Percentiles rank a stretch among this genome's conserved stretches.
Evolutionary conservation across 2,797 vertebrate genomes (phyloP).

Genomic region (Synaphobranchus kaupii): DNA sequence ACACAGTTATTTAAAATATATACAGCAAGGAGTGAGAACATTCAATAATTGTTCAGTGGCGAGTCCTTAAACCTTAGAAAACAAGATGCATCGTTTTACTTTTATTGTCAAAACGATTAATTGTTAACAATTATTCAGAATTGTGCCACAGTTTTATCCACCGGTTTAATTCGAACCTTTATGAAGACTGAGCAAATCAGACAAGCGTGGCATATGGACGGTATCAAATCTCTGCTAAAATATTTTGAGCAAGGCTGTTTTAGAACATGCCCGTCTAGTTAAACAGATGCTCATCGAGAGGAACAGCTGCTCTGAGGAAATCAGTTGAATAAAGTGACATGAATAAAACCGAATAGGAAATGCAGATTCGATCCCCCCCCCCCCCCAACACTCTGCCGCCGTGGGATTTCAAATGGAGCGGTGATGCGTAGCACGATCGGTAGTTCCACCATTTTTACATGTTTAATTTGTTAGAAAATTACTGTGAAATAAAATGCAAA

Average conservation of each 20-base stretch:
- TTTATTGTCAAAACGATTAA: not conserved
- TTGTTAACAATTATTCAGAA: not conserved
- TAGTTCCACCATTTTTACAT: not conserved
- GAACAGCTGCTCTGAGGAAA: conserved; percentile 11
- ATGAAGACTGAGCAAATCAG: not conserved
- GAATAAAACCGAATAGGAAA: conserved; percentile 11
- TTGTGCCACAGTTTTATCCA: not conserved
- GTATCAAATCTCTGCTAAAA: not conserved
- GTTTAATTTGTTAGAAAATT: not conserved
- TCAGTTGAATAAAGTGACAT: not conserved
- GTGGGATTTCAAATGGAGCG: not conserved
- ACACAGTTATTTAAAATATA: not conserved
- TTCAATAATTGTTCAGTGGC: not conserved
- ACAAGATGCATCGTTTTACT: not conserved
- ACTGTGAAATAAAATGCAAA: not conserved
- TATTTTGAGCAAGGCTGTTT: conserved; percentile 11
- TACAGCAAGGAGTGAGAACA: not conserved
- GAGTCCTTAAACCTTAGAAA: not conserved
- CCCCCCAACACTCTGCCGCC: too few species aligned
- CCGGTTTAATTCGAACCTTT: not conserved
- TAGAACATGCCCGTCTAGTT: conserved; percentile 4
- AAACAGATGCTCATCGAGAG: conserved; percentile 4
- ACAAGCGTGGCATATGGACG: not conserved
- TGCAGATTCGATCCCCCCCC: not conserved
- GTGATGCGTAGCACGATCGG: not conserved